Evolutionary conservation across 2,113 vertebrate genomes (phyloP).

Genomic region (Arizona elegans): DNA sequence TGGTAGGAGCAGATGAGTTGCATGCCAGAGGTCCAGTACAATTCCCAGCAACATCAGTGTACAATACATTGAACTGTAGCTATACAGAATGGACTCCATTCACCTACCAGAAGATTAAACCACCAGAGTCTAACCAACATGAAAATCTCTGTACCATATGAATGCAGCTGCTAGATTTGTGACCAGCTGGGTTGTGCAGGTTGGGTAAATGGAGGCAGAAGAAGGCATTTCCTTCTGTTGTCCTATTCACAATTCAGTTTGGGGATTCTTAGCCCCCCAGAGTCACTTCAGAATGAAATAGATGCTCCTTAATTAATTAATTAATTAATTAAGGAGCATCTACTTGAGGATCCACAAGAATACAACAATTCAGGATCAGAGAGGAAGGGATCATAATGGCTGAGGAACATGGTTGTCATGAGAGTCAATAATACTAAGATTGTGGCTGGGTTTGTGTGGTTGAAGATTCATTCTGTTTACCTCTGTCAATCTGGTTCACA

Average conservation of each 20-base stretch:
- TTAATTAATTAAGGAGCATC: not conserved
- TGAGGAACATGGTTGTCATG: not conserved
- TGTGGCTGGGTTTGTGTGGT: not conserved
- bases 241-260: not conserved
- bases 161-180: not conserved
- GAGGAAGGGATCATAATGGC: not conserved
- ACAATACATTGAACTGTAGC: not conserved
- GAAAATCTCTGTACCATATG: not conserved
- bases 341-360: not conserved
- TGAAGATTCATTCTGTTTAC: not conserved
- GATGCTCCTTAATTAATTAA: too few species aligned
- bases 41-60: not conserved
- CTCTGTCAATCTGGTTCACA: not conserved
- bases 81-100: not conserved
- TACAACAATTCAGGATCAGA: not conserved
- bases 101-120: not conserved
- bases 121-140: not conserved
- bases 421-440: not conserved
- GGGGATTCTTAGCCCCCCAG: not conserved
- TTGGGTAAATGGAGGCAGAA: not conserved
- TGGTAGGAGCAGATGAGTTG: not conserved
- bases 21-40: not conserved
- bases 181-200: not conserved
- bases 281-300: not conserved
- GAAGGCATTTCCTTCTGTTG: not conserved